Evolutionary conservation across 2,888 invertebrate species (phyloP).

Genomic region (Andricus curvator): DNA sequence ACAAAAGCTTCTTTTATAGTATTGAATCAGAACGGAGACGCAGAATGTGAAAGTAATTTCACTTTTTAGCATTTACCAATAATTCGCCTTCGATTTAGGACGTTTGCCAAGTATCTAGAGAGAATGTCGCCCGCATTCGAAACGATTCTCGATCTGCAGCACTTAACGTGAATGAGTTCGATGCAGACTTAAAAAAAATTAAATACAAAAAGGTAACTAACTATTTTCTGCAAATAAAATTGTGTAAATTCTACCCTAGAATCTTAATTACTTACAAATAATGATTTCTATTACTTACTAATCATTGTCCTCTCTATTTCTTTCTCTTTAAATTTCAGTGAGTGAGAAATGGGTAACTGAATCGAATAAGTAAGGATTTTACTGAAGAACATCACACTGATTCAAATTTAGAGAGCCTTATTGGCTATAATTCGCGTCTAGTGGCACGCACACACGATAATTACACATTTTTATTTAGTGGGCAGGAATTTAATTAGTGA

Average conservation of each 20-base stretch:
- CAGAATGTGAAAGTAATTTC: conserved; percentile 36
- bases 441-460: too few species aligned
- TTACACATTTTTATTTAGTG: too few species aligned
- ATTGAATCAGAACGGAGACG: neutral
- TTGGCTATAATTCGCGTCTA: conserved; percentile 3
- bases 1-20: conserved; percentile 7
- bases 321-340: neutral
- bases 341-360: neutral
- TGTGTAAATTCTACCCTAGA: too few species aligned
- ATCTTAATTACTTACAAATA: neutral
- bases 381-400: too few species aligned
- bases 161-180: conserved; percentile 20
- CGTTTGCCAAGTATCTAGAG: conserved; percentile 9
- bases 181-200: neutral
- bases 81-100: conserved; percentile 25
- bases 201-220: neutral
- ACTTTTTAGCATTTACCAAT: conserved; percentile 35
- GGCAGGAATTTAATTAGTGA: conserved; percentile 29
- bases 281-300: neutral
- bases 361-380: neutral
- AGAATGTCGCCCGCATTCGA: neutral
- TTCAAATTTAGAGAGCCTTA: too few species aligned
- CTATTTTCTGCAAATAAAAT: too few species aligned
- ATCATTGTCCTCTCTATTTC: neutral
- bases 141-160: neutral